Conservation (phyloP, 2,888 invertebrate genomes). For the Molanna angustata region DNA sequence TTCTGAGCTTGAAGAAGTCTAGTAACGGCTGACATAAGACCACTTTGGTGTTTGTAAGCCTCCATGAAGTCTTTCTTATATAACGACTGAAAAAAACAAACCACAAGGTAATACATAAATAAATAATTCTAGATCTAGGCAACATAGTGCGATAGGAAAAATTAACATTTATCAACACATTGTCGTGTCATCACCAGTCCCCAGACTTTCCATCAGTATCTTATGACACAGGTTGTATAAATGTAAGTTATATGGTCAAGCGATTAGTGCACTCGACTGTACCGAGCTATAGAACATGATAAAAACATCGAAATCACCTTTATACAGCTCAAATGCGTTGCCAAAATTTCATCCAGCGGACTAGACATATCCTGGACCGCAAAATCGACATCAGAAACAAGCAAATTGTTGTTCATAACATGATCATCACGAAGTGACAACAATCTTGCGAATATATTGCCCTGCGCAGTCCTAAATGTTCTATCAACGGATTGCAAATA, state of each 20-base stretch:
- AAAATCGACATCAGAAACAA: slow-evolving; percentile 63
- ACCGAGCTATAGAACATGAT: not conserved
- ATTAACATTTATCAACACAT: no score
- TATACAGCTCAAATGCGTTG: slow-evolving; percentile 69
- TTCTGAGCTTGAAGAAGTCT: slow-evolving; percentile 83
- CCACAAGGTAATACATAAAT: no score
- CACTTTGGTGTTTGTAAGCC: slow-evolving; percentile 77
- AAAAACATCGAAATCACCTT: slow-evolving; percentile 45
- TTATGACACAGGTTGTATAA: not conserved
- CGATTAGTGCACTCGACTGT: not conserved
- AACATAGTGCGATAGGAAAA: no score
- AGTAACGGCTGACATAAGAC: slow-evolving; percentile 73
- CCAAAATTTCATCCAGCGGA: slow-evolving; percentile 74
- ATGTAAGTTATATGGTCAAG: not conserved
- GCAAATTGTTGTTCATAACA: slow-evolving; percentile 65
- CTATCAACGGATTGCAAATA: slow-evolving; percentile 52
- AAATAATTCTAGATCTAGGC: no score
- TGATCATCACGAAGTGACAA: slow-evolving; percentile 71
- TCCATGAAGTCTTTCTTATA: slow-evolving; percentile 54
- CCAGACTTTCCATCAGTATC: no score
- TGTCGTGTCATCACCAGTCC: no score
- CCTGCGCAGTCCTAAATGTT: slow-evolving; percentile 62
- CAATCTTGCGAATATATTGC: slow-evolving; percentile 56
- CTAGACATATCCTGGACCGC: slow-evolving; percentile 68
- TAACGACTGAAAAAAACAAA: slow-evolving; percentile 42